Conservation (phyloP, 2,888 invertebrate genomes). For the Meiosimyza decipiens region DNA sequence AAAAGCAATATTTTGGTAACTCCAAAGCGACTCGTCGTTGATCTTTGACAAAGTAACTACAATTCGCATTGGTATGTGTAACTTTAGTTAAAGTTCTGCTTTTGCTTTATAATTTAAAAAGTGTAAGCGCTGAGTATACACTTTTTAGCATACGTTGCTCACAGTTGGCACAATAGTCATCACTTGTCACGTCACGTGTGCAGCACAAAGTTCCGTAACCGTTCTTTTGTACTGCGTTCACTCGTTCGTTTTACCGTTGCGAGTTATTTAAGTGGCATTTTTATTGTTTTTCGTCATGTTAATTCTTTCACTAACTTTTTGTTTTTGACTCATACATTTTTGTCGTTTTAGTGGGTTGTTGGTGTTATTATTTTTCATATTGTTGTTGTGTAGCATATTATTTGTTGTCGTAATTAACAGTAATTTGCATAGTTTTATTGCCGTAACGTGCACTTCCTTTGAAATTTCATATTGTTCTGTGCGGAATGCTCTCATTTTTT, state of each 20-base stretch:
- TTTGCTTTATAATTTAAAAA: too few relatives aligned
- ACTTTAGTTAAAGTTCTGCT: too few relatives aligned
- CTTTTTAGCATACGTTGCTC: too few relatives aligned
- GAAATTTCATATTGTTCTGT: background rate
- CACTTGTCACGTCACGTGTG: slow-evolving; percentile 12
- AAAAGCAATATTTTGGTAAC: too few relatives aligned
- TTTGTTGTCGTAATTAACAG: slow-evolving; percentile 47
- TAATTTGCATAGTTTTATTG: slow-evolving; percentile 51
- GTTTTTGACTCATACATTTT: slow-evolving; percentile 28
- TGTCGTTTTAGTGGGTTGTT: too few relatives aligned
- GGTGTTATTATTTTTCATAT: slow-evolving; percentile 37
- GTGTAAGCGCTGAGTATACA: background rate
- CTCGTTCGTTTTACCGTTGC: slow-evolving; percentile 1
- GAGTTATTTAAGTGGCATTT: slow-evolving; percentile 45
- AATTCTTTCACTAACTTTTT: slow-evolving; percentile 49
- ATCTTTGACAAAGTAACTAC: too few relatives aligned
- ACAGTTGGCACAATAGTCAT: slow-evolving; percentile 2
- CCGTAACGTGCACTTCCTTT: slow-evolving; percentile 29
- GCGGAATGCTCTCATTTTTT: background rate
- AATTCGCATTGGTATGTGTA: too few relatives aligned
- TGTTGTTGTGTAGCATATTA: slow-evolving; percentile 34
- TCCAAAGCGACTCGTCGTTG: too few relatives aligned
- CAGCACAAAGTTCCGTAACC: background rate
- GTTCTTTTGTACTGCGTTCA: background rate
- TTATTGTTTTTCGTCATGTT: slow-evolving; percentile 59